A percentile compares a stretch with the other conserved stretches of the same genome.
These are phyloP conservation scores for Antennarius striatus DNA, from an alignment of 2,113 vertebrate species.

Conservation along the genomic window DNA sequence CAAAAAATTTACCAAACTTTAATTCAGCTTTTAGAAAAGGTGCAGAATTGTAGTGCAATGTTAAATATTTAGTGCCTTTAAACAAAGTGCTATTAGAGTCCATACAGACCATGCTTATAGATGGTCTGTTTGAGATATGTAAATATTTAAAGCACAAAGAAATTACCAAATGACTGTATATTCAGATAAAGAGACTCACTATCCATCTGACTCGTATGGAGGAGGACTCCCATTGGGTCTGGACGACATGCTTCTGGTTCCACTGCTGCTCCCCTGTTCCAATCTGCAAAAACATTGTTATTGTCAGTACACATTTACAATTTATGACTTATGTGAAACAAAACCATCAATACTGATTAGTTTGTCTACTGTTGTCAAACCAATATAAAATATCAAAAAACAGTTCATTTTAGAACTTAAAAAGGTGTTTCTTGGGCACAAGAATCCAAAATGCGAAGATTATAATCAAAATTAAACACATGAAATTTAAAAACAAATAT, in stretches of 20 bases:
- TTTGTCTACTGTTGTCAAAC: too few species aligned
- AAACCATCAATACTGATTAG: background rate
- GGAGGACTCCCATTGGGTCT: conserved; percentile 87
- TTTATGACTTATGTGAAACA: background rate
- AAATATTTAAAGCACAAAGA: background rate
- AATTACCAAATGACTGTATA: background rate
- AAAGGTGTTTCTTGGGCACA: too few species aligned
- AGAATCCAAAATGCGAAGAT: too few species aligned
- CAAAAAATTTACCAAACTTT: too few species aligned
- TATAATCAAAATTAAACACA: too few species aligned
- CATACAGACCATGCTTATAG: background rate
- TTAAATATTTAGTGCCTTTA: too few species aligned
- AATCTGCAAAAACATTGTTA: background rate
- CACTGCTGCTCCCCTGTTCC: background rate
- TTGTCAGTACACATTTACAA: background rate
- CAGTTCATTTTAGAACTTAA: background rate
- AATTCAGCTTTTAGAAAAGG: too few species aligned
- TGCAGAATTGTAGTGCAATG: too few species aligned
- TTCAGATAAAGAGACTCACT: conserved; percentile 78
- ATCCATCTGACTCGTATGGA: conserved; percentile 84
- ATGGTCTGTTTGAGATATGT: background rate
- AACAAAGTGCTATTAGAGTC: too few species aligned
- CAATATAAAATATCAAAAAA: background rate
- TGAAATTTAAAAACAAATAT: too few species aligned
- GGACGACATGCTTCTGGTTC: conserved; percentile 80